These are phyloP conservation scores for Resseliella maxima DNA, from an alignment of 2,888 invertebrate genomes.

Conservation along the genomic window DNA sequence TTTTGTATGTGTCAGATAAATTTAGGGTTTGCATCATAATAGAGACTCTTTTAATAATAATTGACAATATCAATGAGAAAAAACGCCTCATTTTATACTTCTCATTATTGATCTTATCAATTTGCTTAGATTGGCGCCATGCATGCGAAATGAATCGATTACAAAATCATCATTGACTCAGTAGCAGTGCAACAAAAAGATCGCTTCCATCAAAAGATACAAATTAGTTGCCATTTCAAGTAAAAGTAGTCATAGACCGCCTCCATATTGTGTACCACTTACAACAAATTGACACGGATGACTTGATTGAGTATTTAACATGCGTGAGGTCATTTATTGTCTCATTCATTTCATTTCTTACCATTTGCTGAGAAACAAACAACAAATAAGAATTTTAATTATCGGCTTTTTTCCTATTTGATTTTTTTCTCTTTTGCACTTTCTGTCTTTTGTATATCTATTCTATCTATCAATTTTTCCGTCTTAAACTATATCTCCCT, in stretches of 20 bases:
- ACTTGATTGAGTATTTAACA: background rate
- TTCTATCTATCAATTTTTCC: no score
- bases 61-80: no score
- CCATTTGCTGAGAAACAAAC: background rate
- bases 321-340: background rate
- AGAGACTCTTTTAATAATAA: no score
- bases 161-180: background rate
- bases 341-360: background rate
- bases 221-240: constrained; percentile 4
- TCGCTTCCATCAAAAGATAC: background rate
- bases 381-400: background rate
- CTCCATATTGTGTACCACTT: background rate
- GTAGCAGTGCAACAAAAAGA: background rate
- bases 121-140: background rate
- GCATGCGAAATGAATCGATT: background rate
- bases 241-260: background rate
- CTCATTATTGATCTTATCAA: background rate
- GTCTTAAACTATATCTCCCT: no score
- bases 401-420: background rate
- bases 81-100: no score
- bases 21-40: no score
- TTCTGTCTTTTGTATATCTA: no score
- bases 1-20: no score
- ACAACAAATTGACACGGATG: background rate
- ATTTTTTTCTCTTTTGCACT: no score